These are phyloP conservation scores for Lophura nycthemera DNA, from an alignment of 2,113 vertebrate species.

Conservation along the genomic window DNA sequence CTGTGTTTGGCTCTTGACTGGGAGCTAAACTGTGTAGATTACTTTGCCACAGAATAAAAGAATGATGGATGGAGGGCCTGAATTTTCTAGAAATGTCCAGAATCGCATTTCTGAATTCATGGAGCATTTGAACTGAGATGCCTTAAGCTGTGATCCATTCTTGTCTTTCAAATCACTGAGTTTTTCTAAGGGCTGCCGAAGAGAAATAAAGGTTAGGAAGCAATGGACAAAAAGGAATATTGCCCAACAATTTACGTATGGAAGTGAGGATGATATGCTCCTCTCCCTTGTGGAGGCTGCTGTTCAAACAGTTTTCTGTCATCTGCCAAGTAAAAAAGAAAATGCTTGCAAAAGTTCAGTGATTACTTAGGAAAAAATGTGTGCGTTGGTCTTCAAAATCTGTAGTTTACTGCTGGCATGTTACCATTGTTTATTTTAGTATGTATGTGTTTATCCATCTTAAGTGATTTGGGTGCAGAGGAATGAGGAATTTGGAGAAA, in stretches of 20 bases:
- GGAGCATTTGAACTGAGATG: neutral
- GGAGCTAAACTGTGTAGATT: neutral
- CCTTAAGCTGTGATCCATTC: neutral
- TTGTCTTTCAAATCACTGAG: neutral
- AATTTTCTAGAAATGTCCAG: neutral
- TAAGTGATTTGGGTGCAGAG: neutral
- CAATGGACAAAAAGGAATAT: neutral
- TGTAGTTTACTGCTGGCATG: neutral
- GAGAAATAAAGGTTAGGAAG: neutral
- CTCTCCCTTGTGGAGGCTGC: neutral
- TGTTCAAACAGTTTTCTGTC: neutral
- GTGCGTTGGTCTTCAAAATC: neutral
- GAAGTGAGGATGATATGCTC: neutral
- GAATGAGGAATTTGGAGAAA: neutral
- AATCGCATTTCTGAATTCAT: neutral
- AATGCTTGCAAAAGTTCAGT: neutral
- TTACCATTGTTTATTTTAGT: neutral
- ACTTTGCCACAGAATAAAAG: neutral
- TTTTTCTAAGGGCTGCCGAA: neutral
- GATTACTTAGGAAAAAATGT: neutral
- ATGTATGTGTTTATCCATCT: neutral
- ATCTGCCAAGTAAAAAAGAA: neutral
- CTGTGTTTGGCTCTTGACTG: neutral
- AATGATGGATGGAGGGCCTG: neutral
- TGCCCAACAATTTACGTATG: neutral